These are phyloP conservation scores for Brachyalestes nurse DNA, from an alignment of 2,797 vertebrate species.

Conservation along the genomic window DNA sequence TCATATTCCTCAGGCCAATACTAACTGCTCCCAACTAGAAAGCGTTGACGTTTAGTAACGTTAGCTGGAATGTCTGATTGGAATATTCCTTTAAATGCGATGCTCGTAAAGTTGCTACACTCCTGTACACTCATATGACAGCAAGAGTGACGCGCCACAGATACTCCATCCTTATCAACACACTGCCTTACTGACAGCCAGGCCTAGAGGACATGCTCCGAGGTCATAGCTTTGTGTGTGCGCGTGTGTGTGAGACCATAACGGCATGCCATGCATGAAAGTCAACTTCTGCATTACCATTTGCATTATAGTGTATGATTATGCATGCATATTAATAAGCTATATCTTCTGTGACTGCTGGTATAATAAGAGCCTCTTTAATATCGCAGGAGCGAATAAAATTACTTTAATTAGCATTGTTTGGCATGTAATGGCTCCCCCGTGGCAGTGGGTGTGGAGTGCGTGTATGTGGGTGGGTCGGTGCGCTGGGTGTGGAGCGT, in stretches of 20 bases:
- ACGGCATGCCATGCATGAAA: conserved; percentile 32
- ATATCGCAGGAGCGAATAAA: conserved; percentile 50
- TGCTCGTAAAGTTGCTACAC: too few relatives aligned
- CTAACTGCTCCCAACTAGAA: neutral
- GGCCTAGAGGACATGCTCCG: conserved; percentile 39
- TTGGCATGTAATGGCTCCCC: conserved; percentile 58
- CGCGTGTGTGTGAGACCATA: conserved; percentile 9
- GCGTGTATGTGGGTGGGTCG: conserved; percentile 13
- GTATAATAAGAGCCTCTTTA: conserved; percentile 52
- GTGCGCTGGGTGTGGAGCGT: conserved; percentile 28
- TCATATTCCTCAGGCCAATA: neutral
- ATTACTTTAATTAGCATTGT: conserved; percentile 64
- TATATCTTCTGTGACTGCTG: conserved; percentile 47
- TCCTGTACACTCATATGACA: neutral
- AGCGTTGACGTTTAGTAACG: neutral
- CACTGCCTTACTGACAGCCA: conserved; percentile 8
- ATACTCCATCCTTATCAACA: neutral
- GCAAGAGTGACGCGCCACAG: neutral
- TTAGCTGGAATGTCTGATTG: neutral
- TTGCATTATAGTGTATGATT: conserved; percentile 39
- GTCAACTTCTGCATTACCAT: conserved; percentile 37
- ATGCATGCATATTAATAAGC: conserved; percentile 47
- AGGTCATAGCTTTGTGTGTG: conserved; percentile 43
- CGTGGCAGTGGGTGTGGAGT: conserved; percentile 28
- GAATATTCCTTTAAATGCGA: neutral